phyloP scores from a whole-genome alignment of 2,113 vertebrate genomes.

The Dipodomys stephensi region DNA sequence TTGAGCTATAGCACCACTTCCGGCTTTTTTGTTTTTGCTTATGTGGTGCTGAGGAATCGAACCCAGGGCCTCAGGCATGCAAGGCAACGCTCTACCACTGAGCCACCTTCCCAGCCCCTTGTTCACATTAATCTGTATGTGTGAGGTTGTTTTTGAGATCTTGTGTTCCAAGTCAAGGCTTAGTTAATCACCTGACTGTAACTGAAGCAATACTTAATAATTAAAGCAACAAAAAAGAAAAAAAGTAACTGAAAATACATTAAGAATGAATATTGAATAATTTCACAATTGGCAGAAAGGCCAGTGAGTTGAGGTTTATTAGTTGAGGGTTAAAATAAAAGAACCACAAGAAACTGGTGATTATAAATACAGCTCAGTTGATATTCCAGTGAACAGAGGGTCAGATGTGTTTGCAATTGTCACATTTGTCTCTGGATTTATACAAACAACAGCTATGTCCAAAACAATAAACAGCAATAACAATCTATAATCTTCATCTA shows the following conservation, averaged over 20 bases:
- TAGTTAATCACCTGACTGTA: background rate
- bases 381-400: accelerated
- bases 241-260: background rate
- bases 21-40: too few species aligned
- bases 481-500: background rate
- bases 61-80: too few species aligned
- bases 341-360: background rate
- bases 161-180: background rate
- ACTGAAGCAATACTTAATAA: background rate
- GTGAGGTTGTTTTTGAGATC: background rate
- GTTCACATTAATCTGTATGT: background rate
- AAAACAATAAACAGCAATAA: background rate
- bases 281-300: background rate
- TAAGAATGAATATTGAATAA: background rate
- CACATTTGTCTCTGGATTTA: too few species aligned
- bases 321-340: background rate
- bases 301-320: background rate
- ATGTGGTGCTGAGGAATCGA: too few species aligned
- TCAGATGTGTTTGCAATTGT: background rate
- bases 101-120: too few species aligned
- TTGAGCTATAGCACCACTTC: too few species aligned
- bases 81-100: too few species aligned
- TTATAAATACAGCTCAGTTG: background rate
- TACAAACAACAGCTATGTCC: too few species aligned
- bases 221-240: background rate